Base-by-base conservation (phyloP, 1,140 invertebrate species). In the Heliothis subflexa region DNA sequence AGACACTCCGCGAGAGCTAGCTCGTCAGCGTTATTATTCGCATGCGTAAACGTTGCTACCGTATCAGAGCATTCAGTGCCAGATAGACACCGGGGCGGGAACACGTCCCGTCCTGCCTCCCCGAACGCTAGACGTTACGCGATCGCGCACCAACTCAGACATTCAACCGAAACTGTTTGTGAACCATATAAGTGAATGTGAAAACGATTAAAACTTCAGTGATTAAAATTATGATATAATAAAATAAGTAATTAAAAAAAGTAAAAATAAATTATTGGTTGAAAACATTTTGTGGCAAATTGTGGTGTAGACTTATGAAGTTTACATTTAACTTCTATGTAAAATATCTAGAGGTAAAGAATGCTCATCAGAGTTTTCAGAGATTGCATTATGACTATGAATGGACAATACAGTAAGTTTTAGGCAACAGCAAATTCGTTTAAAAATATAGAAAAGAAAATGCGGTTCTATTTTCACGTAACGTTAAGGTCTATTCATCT, bases 11-110 rank as follows among this genome's bases (percentile, higher is more conserved):
- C 81, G 79, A 86, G 81, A 83, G 81, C 85, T 86, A 81, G 68
- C 80, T 87, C 89, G 87, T 87, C 88, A 85, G 87, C 82, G 84
- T 86, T 88, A 83, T 78, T 77, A 78, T 85, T 83, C 91, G 91
- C 91, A 93, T 91, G 91, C 91, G 90, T 91, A 85, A 80, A 89
- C 84, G 71, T 64, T 16, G 59, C 73, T 75, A 66, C 84, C 85
- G 81, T 86, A 87, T 85, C 83, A 89, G 80, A 89, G 80, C 79
- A 85, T 84, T 91, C 89, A 93, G 91, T 93, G 81, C 66, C 76
- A 81, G 79, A 72, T 73, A 83, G 84, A 82, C 66, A 70, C 76
- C 66, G 75, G 59, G 81, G 70, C 59, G 87, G 85, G 73, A 77
- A 81, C 83, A 89, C 90, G 88, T 89, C 70, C 80, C 85, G 21